A percentile compares a stretch with the other conserved stretches of the same genome.
These are phyloP conservation scores for Anguilla megastoma DNA, from an alignment of 2,797 vertebrate genomes.

Conservation along the genomic window DNA sequence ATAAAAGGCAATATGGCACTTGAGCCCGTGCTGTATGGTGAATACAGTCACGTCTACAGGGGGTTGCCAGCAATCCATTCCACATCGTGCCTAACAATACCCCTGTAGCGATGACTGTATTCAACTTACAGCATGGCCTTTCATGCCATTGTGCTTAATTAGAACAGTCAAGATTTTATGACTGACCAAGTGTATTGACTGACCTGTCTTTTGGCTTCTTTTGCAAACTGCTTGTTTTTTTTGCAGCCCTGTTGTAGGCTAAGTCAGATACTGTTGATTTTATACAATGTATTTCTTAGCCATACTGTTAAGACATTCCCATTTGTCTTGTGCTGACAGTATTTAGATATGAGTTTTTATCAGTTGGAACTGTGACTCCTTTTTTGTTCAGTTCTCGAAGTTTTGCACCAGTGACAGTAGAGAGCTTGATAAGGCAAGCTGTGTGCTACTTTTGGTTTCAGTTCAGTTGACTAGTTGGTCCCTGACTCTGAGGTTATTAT, in stretches of 20 bases:
- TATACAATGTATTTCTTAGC: background rate
- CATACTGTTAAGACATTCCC: background rate
- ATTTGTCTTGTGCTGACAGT: background rate
- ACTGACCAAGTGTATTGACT: too few relatives aligned
- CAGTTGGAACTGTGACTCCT: background rate
- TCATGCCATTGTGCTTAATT: background rate
- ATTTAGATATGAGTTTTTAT: constrained; percentile 11
- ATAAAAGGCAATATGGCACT: background rate
- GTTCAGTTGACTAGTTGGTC: background rate
- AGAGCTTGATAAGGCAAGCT: background rate
- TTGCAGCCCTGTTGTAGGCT: background rate
- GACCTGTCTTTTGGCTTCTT: too few relatives aligned
- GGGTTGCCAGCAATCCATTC: background rate
- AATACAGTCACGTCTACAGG: background rate
- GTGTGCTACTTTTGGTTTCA: background rate
- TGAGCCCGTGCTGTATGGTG: background rate
- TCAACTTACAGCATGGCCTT: background rate
- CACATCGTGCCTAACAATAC: background rate
- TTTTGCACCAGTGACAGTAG: background rate
- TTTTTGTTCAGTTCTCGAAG: background rate
- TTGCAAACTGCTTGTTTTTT: background rate
- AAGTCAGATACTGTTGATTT: background rate
- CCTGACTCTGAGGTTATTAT: background rate
- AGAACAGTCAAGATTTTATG: background rate
- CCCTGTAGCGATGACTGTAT: background rate